Percentiles rank a stretch among this genome's conserved stretches.
Conservation (phyloP, 2,888 invertebrate genomes). For the Chamaedrilus cognettii region DNA sequence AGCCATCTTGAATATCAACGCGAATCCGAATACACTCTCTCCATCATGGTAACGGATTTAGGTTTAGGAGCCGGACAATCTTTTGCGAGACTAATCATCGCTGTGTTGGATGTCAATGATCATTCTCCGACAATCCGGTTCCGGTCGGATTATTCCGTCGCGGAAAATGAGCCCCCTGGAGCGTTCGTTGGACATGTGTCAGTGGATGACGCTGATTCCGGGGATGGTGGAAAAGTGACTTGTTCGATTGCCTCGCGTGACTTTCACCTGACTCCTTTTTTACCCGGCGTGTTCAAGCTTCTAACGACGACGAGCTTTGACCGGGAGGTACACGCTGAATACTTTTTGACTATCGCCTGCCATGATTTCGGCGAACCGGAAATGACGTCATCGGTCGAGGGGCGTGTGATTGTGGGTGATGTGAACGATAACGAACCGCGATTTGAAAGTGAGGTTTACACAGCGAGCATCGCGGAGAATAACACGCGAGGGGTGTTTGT, state of each 20-base stretch:
- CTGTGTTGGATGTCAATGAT: conserved; percentile 25
- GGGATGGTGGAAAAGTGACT: neutral
- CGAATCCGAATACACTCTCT: conserved; percentile 59
- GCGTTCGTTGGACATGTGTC: conserved; percentile 7
- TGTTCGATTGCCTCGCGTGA: neutral
- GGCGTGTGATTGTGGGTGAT: neutral
- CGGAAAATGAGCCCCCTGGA: neutral
- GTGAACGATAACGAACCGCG: conserved; percentile 10
- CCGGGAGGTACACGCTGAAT: neutral
- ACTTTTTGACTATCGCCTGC: conserved; percentile 2
- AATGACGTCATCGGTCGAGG: neutral
- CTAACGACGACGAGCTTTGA: conserved; percentile 6
- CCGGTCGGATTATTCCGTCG: conserved; percentile 11
- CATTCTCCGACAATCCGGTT: conserved; percentile 17
- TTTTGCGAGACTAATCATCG: conserved; percentile 8
- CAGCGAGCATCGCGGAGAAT: neutral
- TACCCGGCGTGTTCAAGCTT: neutral
- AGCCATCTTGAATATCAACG: conserved; percentile 69
- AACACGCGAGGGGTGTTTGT: neutral
- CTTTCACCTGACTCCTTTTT: neutral
- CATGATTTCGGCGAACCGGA: neutral
- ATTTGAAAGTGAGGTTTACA: neutral
- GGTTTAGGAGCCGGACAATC: conserved; percentile 10
- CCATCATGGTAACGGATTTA: conserved; percentile 17
- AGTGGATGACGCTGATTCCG: conserved; percentile 9